A percentile compares a stretch with the other conserved stretches of the same genome.
phyloP scores from a whole-genome alignment of 2,113 vertebrate genomes.

The Lipotes vexillifer region DNA sequence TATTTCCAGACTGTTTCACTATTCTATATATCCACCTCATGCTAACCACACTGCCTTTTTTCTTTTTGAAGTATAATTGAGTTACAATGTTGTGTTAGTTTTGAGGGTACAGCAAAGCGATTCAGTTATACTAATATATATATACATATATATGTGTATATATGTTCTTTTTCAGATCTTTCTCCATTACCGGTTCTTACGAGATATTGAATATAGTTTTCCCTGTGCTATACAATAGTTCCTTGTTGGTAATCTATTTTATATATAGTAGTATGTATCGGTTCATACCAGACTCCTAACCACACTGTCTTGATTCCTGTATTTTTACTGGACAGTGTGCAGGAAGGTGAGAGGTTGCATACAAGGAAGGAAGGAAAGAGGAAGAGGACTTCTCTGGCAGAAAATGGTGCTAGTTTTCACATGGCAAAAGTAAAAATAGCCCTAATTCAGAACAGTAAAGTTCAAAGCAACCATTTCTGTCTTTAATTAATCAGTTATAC shows the following conservation, averaged over 20 bases:
- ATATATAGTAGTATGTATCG: neutral
- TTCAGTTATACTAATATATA: neutral
- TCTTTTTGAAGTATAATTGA: neutral
- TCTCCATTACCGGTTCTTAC: neutral
- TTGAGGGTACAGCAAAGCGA: neutral
- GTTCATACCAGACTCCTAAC: neutral
- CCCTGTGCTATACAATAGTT: neutral
- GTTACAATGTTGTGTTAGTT: neutral
- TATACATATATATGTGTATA: fast-evolving
- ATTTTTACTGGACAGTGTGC: neutral
- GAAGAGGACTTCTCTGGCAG: neutral
- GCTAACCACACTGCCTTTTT: neutral
- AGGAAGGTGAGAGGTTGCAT: neutral
- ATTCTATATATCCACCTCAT: neutral
- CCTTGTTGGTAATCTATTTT: neutral
- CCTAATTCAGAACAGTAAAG: neutral
- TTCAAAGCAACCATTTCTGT: neutral
- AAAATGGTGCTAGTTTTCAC: neutral
- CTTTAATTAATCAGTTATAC: neutral
- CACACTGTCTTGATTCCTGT: neutral
- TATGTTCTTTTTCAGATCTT: neutral
- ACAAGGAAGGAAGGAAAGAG: neutral
- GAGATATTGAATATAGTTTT: neutral
- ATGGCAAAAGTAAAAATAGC: neutral
- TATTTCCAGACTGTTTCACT: neutral